These are phyloP conservation scores for Nothocercus nigrocapillus DNA, from an alignment of 2,113 vertebrate genomes.

Conservation along the genomic window DNA sequence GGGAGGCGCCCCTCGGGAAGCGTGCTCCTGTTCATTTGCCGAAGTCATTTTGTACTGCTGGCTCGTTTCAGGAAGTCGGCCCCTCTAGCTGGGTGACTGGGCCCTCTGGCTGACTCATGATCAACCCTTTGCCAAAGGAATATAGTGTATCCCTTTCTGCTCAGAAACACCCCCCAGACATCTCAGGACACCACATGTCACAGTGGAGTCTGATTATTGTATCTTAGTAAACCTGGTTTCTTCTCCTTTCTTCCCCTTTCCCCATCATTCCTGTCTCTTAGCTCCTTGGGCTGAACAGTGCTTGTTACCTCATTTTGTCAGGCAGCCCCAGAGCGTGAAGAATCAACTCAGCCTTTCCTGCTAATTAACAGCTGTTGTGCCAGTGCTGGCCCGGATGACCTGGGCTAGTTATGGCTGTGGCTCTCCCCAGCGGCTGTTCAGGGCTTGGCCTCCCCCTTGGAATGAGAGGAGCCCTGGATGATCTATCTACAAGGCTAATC, in stretches of 20 bases:
- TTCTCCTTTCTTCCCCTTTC: not conserved
- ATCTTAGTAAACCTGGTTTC: not conserved
- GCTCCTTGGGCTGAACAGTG: not conserved
- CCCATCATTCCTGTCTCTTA: not conserved
- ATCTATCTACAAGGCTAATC: not conserved
- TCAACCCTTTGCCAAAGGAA: not conserved
- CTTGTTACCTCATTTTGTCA: not conserved
- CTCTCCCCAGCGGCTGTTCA: rapidly evolving
- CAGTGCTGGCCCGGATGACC: rapidly evolving
- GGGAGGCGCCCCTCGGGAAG: not conserved
- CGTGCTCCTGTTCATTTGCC: not conserved
- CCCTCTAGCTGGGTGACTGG: not conserved
- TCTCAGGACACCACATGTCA: not conserved
- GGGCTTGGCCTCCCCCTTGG: not conserved
- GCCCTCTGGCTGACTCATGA: not conserved
- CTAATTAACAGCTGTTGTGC: not conserved
- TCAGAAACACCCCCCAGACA: not conserved
- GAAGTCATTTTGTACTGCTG: not conserved
- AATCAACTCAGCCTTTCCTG: not conserved
- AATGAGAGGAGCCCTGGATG: not conserved
- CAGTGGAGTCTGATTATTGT: rapidly evolving
- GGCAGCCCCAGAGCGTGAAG: not conserved
- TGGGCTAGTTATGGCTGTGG: not conserved
- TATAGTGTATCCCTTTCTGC: not conserved
- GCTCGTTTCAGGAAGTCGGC: not conserved